Percentiles rank a stretch among this genome's conserved stretches.
Evolutionary conservation across 1,140 invertebrate genomes (phyloP).

Genomic region (Ladona fulva): DNA sequence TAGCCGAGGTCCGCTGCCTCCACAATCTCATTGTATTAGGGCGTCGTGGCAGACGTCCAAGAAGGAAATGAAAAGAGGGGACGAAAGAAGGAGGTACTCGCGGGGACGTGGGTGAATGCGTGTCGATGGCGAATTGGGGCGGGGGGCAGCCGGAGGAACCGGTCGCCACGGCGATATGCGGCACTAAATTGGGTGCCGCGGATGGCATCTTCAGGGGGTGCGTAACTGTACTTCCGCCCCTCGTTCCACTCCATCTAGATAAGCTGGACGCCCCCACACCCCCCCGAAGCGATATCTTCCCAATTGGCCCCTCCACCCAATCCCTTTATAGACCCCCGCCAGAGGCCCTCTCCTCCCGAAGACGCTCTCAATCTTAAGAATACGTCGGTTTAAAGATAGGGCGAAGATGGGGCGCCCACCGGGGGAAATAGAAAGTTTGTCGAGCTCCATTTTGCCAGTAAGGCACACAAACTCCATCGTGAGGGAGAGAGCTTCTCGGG

Average conservation of each 20-base stretch:
- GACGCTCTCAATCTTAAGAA: neutral
- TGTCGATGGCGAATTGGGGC: no score
- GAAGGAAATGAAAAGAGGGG: neutral
- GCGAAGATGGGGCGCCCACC: neutral
- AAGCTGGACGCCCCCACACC: neutral
- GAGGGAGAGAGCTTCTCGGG: neutral
- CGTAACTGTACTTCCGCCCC: neutral
- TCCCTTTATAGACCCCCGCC: neutral
- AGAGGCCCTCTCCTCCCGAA: neutral
- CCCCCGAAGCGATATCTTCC: neutral
- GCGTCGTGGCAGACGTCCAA: neutral
- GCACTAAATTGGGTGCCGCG: neutral
- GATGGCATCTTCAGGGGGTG: neutral
- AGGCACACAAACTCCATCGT: neutral
- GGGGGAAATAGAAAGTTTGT: slow-evolving; percentile 3
- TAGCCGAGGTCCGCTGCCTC: neutral
- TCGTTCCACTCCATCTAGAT: neutral
- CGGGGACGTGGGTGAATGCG: neutral
- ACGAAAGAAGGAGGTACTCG: neutral
- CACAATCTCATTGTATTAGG: slow-evolving; percentile 1
- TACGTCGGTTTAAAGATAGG: neutral
- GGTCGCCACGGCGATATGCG: neutral
- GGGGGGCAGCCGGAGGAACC: no score
- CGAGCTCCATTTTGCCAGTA: neutral
- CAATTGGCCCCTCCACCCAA: neutral